Conservation (phyloP, 2,113 vertebrate genomes). For the Epinephelus cyanopodus region DNA sequence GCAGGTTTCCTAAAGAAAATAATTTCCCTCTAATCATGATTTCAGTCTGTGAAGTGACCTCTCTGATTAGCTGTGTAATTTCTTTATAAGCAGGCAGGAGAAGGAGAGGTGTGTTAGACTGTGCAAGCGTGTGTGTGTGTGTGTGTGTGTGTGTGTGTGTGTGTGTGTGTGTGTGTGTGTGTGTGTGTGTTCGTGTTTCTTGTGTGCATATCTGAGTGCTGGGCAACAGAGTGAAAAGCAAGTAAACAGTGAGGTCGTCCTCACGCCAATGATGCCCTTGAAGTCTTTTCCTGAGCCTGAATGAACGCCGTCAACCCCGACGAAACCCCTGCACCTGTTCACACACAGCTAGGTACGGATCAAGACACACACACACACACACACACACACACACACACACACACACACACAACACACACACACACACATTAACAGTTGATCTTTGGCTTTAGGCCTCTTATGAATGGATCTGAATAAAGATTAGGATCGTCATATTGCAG, state of each 20-base stretch:
- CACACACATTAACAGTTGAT: not conserved
- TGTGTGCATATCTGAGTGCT: not conserved
- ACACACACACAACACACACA: conserved; percentile 21
- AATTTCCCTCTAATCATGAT: conserved; percentile 24
- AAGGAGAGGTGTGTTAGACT: not conserved
- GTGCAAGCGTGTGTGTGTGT: not conserved
- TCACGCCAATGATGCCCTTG: conserved; percentile 19
- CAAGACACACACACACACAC: not conserved
- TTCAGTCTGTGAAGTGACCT: conserved; percentile 9
- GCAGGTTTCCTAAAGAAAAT: conserved; percentile 1
- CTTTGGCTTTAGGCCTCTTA: not conserved
- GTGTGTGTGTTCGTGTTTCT: not conserved
- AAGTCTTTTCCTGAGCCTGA: conserved; percentile 9
- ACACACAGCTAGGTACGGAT: conserved; percentile 5
- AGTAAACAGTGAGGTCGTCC: conserved; percentile 27
- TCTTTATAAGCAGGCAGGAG: conserved; percentile 15
- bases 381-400: conserved; percentile 1
- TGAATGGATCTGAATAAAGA: conserved; percentile 46
- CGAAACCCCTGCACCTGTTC: conserved; percentile 55
- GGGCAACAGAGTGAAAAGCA: not conserved
- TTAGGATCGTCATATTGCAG: conserved; percentile 22
- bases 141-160: no score
- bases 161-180: not conserved
- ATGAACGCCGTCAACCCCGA: conserved; percentile 28
- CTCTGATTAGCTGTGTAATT: conserved; percentile 32